Conservation (phyloP, 2,888 invertebrate species). For the Stegophylla sp. region DNA sequence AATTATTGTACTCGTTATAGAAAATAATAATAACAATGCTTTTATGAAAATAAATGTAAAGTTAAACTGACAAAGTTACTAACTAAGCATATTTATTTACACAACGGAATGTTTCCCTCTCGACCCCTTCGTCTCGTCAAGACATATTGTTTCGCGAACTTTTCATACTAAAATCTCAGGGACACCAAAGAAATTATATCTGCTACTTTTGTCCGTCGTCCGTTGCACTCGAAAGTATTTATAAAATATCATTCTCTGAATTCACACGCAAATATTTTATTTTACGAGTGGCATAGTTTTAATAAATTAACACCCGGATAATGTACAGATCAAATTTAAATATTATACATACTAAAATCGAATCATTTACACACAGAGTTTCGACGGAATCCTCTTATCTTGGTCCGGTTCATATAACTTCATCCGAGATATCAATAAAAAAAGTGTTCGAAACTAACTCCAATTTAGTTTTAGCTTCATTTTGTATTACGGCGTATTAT, state of each 20-base stretch:
- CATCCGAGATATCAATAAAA: too few relatives aligned
- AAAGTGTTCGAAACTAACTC: too few relatives aligned
- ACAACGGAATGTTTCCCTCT: constrained; percentile 11
- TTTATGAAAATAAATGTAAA: not conserved
- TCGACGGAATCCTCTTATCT: too few relatives aligned
- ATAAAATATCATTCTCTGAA: not conserved
- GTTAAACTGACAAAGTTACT: constrained; percentile 29
- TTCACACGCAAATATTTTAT: not conserved
- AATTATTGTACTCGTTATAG: not conserved
- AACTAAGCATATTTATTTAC: constrained; percentile 14
- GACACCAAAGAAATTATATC: constrained; percentile 14
- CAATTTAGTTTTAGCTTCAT: too few relatives aligned
- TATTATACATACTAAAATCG: too few relatives aligned
- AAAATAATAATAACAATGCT: not conserved
- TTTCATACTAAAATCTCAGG: not conserved
- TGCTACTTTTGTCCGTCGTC: constrained; percentile 4
- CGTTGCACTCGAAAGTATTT: not conserved
- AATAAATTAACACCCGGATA: too few relatives aligned
- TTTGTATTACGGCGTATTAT: too few relatives aligned
- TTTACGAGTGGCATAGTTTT: not conserved
- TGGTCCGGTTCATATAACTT: too few relatives aligned
- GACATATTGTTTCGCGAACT: constrained; percentile 38
- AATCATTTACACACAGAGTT: too few relatives aligned
- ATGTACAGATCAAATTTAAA: too few relatives aligned
- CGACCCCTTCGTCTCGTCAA: not conserved